These are phyloP conservation scores for Sebastes umbrosus DNA, from an alignment of 2,797 vertebrate genomes.

Conservation along the genomic window DNA sequence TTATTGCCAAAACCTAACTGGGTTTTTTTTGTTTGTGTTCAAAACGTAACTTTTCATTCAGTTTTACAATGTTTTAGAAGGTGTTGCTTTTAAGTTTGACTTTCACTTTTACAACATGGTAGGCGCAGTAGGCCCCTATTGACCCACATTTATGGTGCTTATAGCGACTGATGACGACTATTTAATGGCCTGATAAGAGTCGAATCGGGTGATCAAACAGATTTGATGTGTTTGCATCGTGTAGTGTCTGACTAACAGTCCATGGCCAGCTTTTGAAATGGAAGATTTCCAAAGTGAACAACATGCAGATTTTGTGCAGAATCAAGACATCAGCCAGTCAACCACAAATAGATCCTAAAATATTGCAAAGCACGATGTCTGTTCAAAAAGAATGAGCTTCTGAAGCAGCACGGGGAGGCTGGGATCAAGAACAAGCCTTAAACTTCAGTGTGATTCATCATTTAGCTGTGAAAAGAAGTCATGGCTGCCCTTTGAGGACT, in stretches of 20 bases:
- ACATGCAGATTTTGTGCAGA: background rate
- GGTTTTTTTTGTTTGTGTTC: too few relatives aligned
- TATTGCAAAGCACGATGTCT: background rate
- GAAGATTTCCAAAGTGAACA: background rate
- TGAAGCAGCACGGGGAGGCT: background rate
- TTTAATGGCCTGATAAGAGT: too few relatives aligned
- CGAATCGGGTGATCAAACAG: background rate
- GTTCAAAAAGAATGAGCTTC: background rate
- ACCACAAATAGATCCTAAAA: background rate
- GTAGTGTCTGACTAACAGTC: background rate
- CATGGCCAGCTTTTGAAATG: background rate
- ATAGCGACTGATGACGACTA: too few relatives aligned
- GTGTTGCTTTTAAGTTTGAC: too few relatives aligned
- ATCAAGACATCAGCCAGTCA: background rate
- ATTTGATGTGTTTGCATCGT: background rate
- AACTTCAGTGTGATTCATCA: slow-evolving; percentile 14
- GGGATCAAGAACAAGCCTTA: background rate
- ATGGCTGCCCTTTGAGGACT: background rate
- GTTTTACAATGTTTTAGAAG: too few relatives aligned
- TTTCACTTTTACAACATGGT: too few relatives aligned
- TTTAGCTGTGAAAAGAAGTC: slow-evolving; percentile 6
- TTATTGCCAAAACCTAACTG: too few relatives aligned
- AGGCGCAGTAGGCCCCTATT: too few relatives aligned
- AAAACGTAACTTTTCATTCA: too few relatives aligned
- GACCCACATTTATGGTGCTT: too few relatives aligned